These are phyloP conservation scores for Pristis pectinata DNA, from an alignment of 2,797 vertebrate genomes.

Conservation along the genomic window DNA sequence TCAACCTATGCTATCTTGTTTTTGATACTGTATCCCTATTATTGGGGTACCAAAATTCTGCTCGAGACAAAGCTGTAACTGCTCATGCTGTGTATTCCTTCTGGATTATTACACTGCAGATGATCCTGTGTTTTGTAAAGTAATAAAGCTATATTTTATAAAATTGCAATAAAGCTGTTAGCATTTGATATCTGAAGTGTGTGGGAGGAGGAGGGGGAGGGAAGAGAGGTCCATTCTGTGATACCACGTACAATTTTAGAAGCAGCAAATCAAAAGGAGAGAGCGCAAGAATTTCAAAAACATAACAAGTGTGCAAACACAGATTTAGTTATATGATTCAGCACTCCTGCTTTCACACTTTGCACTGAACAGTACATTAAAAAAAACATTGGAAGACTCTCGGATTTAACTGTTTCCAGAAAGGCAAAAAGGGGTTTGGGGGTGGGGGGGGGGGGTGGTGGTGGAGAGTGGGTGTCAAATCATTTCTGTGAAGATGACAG, in stretches of 20 bases:
- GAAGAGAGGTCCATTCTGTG: not conserved
- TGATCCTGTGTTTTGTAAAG: not conserved
- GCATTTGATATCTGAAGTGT: not conserved
- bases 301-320: not conserved
- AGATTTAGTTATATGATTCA: not conserved
- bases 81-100: not conserved
- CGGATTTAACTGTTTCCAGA: not conserved
- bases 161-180: not conserved
- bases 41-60: too few species aligned
- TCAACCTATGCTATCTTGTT: too few species aligned
- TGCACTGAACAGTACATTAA: not conserved
- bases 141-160: not conserved
- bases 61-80: not conserved
- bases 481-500: not conserved
- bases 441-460: too few species aligned
- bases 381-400: not conserved
- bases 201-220: not conserved
- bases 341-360: not conserved
- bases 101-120: not conserved
- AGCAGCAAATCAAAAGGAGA: not conserved
- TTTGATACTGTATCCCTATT: too few species aligned
- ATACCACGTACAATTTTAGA: not conserved
- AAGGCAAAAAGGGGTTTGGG: not conserved
- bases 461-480: not conserved
- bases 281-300: not conserved